These are phyloP conservation scores for Punctoribates punctum DNA, from an alignment of 2,888 invertebrate genomes.

Conservation along the genomic window DNA sequence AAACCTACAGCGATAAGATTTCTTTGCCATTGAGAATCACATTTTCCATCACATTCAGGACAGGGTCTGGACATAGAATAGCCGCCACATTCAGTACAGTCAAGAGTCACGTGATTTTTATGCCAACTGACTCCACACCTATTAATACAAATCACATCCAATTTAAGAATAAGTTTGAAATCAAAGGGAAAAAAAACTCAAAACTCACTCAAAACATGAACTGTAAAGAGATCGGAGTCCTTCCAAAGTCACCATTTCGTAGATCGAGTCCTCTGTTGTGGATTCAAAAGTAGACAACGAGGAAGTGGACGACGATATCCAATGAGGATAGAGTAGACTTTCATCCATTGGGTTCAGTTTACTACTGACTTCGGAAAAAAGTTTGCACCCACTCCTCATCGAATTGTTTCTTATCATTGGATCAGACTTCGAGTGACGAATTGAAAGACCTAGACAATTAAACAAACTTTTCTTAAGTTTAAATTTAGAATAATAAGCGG, in stretches of 20 bases:
- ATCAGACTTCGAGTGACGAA: slow-evolving; percentile 36
- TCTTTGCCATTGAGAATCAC: slow-evolving; percentile 68
- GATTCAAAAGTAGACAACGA: neutral
- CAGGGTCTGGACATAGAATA: slow-evolving; percentile 72
- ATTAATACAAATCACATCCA: slow-evolving; percentile 48
- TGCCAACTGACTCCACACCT: slow-evolving; percentile 76
- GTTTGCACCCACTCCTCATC: neutral
- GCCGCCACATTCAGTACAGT: slow-evolving; percentile 75
- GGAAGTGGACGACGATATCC: slow-evolving; percentile 11
- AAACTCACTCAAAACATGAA: slow-evolving; percentile 65
- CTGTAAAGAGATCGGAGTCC: slow-evolving; percentile 67
- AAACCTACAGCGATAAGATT: slow-evolving; percentile 62
- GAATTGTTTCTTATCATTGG: slow-evolving; percentile 23
- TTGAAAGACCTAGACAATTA: neutral
- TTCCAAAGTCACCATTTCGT: slow-evolving; percentile 57
- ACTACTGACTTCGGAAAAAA: neutral
- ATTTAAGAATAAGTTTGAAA: neutral
- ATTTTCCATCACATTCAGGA: slow-evolving; percentile 69
- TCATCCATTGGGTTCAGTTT: slow-evolving; percentile 10
- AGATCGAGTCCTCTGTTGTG: neutral
- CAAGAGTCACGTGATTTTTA: slow-evolving; percentile 70
- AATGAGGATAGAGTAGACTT: slow-evolving; percentile 24
- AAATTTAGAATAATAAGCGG: neutral
- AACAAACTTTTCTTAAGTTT: neutral
- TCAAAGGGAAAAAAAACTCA: neutral